Evolutionary conservation across 2,888 invertebrate genomes (phyloP).

Genomic region (Athrips mouffetella): DNA sequence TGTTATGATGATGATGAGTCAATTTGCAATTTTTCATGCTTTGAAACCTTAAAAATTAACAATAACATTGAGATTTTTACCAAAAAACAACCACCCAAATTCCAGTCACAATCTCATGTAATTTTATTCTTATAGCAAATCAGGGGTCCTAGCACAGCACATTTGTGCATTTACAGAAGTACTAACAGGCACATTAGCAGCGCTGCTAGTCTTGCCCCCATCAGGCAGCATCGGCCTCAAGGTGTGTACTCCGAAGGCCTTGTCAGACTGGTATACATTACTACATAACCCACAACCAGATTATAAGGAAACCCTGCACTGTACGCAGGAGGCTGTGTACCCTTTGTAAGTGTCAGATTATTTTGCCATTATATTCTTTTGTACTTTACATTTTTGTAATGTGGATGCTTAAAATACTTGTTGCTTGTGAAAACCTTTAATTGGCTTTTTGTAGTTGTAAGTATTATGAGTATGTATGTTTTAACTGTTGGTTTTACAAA

Average conservation of each 20-base stretch:
- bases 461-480: too few relatives aligned
- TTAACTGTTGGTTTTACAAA: too few relatives aligned
- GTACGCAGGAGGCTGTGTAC: conserved; percentile 98
- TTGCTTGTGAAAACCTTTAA: too few relatives aligned
- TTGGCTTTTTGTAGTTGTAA: too few relatives aligned
- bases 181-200: conserved; percentile 83
- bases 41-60: too few relatives aligned
- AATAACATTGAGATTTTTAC: too few relatives aligned
- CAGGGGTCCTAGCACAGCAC: conserved; percentile 87
- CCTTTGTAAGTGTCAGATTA: conserved; percentile 86
- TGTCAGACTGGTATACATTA: conserved; percentile 98
- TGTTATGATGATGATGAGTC: too few relatives aligned
- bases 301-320: conserved; percentile 92
- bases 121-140: conserved; percentile 76
- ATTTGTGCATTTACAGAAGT: conserved; percentile 91
- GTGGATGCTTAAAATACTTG: too few relatives aligned
- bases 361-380: conserved; percentile 6
- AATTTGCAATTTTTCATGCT: too few relatives aligned
- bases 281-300: conserved; percentile 96
- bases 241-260: conserved; percentile 86
- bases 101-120: neutral
- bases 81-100: too few relatives aligned
- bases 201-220: conserved; percentile 90
- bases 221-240: conserved; percentile 85
- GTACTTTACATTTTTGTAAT: neutral